These are phyloP conservation scores for Zenarchopterus dispar DNA, from an alignment of 2,797 vertebrate species.

Conservation along the genomic window DNA sequence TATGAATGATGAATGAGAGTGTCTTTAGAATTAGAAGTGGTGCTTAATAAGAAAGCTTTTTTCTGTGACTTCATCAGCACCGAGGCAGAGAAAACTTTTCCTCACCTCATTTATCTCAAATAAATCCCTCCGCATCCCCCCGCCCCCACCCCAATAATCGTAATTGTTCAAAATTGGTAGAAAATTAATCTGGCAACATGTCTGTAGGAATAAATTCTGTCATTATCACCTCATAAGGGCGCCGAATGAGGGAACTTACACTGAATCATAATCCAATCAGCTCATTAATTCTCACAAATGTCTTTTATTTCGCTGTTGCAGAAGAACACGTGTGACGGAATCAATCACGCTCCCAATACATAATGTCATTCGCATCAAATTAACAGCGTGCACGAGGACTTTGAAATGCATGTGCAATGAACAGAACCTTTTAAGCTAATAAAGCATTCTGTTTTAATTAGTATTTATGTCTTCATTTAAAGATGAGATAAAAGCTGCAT, in stretches of 20 bases:
- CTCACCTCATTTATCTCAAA: constrained; percentile 65
- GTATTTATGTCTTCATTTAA: constrained; percentile 1
- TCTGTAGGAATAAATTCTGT: constrained; percentile 67
- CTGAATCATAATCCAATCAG: constrained; percentile 69
- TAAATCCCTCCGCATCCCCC: constrained; percentile 23
- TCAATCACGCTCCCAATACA: constrained; percentile 36
- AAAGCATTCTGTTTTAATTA: background rate
- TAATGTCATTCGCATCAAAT: constrained; percentile 21
- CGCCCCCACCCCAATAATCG: constrained; percentile 46
- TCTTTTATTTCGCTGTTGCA: constrained; percentile 56
- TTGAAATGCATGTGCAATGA: constrained; percentile 31
- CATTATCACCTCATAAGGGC: constrained; percentile 66
- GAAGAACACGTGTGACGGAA: constrained; percentile 41
- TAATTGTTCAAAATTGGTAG: constrained; percentile 72
- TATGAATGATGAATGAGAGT: constrained; percentile 68
- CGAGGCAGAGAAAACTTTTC: constrained; percentile 53
- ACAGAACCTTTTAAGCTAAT: background rate
- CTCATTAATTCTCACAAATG: constrained; percentile 66
- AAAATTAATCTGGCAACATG: constrained; percentile 72
- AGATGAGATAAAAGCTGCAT: background rate
- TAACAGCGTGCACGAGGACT: background rate
- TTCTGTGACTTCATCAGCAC: constrained; percentile 53
- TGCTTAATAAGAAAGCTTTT: constrained; percentile 58
- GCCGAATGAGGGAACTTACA: constrained; percentile 48
- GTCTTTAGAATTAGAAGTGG: constrained; percentile 52